These are phyloP conservation scores for Progne subis DNA, from an alignment of 2,113 vertebrate genomes.

Conservation along the genomic window DNA sequence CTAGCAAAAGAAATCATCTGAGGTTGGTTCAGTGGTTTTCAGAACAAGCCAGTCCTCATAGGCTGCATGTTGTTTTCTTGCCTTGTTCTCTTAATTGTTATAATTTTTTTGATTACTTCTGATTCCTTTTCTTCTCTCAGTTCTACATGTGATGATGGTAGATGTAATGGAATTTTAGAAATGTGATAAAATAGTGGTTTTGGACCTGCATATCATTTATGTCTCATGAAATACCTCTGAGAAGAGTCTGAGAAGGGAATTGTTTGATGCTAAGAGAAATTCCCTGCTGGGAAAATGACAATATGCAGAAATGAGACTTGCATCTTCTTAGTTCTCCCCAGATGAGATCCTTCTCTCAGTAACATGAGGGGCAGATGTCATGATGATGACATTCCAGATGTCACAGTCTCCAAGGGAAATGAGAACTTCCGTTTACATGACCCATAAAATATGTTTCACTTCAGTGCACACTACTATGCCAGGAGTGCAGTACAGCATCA, in stretches of 20 bases:
- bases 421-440: constrained; percentile 1
- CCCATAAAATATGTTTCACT: neutral
- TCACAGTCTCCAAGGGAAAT: constrained; percentile 25
- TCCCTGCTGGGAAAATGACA: neutral
- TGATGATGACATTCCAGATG: neutral
- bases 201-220: neutral
- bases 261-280: neutral
- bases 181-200: neutral
- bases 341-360: neutral
- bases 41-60: neutral
- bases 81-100: neutral
- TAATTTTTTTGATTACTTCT: neutral
- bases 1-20: neutral
- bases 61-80: neutral
- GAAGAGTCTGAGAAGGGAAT: neutral
- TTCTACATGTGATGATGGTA: neutral
- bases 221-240: neutral
- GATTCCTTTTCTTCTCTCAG: neutral
- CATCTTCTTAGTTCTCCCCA: neutral
- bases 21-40: neutral
- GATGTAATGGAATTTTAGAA: neutral
- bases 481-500: neutral
- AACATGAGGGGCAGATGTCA: neutral
- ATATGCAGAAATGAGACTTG: neutral
- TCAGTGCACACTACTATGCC: neutral